Base-by-base conservation (phyloP, 2,113 vertebrate species). In the Myrmophylax atrothorax region DNA sequence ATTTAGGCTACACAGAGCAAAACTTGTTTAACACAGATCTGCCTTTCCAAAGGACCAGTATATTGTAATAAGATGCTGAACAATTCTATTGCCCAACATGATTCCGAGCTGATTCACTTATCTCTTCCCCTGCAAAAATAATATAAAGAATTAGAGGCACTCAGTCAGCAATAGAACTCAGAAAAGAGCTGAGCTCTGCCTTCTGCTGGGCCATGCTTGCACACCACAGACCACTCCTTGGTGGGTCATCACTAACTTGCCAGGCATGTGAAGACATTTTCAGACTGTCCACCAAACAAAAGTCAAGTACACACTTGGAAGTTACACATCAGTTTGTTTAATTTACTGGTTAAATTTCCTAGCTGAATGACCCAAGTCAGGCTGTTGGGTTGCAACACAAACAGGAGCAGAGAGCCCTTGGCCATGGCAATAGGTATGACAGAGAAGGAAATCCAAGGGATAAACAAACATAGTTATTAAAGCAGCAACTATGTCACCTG, bases 231-330 rank as follows among this genome's bases (percentile, higher is more conserved):
- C 18, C 47, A 66, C 58, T 23, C 42, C 7, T 24, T 16, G 22
- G 26, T 4, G 14, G 29, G 35, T 73, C 18, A 73, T 4, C 33
- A 67, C 7, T 80, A 53, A 60, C 5, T 75, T 64, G 44, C 10
- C 64, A 44, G 2, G n/a, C 26, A 62, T 3, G 4, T 11, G 12
- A 76, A 82, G 62, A 95, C 92, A 94, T 85, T 81, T 58, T 63
- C 46, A 52, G 10, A 84, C 18, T 16, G 10, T 63, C 89, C 76
- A 92, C 84, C 96, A 87, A 49, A 89, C 22, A 76, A 7, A 89
- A 52, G 18, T 94, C 72, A 70, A 86, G 95, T 72, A 97, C 35
- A 89, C 52, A 37, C 80, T 96, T 97, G 55, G 40, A 97, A 95
- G 24, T 26, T 68, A 87, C 8, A 2, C 83, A 92, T 96, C 91